Conservation (phyloP, 2,888 invertebrate species). For the Mamestra brassicae region DNA sequence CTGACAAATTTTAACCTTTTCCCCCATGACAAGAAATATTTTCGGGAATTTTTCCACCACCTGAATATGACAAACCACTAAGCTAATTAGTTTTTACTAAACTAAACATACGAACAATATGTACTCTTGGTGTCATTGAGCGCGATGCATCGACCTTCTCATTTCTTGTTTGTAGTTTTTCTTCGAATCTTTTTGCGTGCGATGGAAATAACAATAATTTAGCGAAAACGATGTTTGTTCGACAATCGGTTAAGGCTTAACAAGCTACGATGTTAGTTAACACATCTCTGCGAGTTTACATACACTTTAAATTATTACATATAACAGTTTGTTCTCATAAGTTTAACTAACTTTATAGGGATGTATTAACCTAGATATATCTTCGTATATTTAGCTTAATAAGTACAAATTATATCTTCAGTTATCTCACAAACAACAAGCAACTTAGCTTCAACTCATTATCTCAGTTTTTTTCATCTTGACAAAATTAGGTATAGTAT, state of each 20-base stretch:
- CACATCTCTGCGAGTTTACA: constrained; percentile 4
- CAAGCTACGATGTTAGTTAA: constrained; percentile 9
- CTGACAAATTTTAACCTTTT: no score
- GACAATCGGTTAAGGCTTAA: constrained; percentile 21
- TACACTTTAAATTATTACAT: neutral
- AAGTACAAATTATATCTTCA: no score
- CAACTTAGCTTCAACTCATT: no score
- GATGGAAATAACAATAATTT: constrained; percentile 21
- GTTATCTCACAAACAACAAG: no score
- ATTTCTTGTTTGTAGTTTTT: constrained; percentile 33
- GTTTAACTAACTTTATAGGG: neutral
- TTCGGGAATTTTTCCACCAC: neutral
- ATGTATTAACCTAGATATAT: neutral
- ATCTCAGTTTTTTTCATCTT: no score
- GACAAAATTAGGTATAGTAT: no score
- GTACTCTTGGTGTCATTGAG: neutral
- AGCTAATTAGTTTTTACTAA: neutral
- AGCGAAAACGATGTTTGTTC: constrained; percentile 31
- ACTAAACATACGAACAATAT: neutral
- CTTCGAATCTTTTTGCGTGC: constrained; percentile 20
- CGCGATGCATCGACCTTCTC: constrained; percentile 38
- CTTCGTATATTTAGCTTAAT: neutral
- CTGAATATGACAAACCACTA: neutral
- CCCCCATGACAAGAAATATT: no score
- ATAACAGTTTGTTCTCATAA: neutral